These are phyloP conservation scores for Blastobasis lacticolella DNA, from an alignment of 2,888 invertebrate species.

Conservation along the genomic window DNA sequence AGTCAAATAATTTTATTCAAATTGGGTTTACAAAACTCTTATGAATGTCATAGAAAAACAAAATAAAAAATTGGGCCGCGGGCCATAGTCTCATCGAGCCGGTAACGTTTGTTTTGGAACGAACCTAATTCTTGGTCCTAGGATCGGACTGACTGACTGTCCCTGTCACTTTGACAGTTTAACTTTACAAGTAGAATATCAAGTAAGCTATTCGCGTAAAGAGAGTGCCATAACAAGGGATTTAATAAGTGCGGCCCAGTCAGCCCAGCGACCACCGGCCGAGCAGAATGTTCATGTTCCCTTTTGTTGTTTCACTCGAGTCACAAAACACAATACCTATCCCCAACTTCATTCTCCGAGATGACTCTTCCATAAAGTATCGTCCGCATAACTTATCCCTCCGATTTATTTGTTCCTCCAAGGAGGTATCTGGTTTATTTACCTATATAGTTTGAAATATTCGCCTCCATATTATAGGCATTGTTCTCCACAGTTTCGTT, in stretches of 20 bases:
- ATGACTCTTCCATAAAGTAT: conserved; percentile 38
- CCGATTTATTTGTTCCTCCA: conserved; percentile 31
- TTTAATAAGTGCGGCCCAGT: conserved; percentile 36
- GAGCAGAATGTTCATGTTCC: conserved; percentile 35
- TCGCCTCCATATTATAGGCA: conserved; percentile 11
- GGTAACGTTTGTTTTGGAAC: no score
- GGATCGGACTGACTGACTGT: no score
- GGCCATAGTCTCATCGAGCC: no score
- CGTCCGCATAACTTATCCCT: conserved; percentile 40
- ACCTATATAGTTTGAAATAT: conserved; percentile 16
- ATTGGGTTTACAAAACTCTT: no score
- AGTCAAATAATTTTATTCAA: no score
- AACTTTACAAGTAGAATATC: no score
- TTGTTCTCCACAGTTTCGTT: conserved; percentile 17
- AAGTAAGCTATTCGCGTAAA: no score
- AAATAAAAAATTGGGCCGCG: no score
- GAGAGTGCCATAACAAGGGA: conserved; percentile 22
- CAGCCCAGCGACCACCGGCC: conserved; percentile 13
- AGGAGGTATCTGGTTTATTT: conserved; percentile 17
- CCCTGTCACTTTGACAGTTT: no score
- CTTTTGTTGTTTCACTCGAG: conserved; percentile 39
- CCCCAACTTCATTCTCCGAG: conserved; percentile 33
- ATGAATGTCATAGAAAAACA: no score
- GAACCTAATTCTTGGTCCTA: no score
- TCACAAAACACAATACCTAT: conserved; percentile 12